phyloP scores from a whole-genome alignment of 2,888 invertebrate genomes.

The Synanthedon formicaeformis region DNA sequence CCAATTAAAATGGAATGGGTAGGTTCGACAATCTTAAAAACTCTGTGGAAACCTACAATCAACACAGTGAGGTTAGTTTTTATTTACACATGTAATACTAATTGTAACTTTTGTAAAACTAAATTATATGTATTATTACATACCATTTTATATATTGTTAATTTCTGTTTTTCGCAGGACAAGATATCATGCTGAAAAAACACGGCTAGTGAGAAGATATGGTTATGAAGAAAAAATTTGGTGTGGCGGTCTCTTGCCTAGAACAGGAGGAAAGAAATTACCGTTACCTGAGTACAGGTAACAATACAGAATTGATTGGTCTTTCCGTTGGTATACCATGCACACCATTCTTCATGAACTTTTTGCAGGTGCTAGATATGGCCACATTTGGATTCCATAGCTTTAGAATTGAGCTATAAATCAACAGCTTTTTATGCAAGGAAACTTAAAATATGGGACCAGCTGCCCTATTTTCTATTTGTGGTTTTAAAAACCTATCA shows the following conservation, averaged over 20 bases:
- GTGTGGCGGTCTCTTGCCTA: constrained; percentile 78
- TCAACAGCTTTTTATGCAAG: too few species aligned
- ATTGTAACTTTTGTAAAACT: background rate
- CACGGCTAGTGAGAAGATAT: constrained; percentile 74
- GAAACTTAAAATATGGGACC: too few species aligned
- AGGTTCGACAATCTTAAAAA: constrained; percentile 36
- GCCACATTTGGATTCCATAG: too few species aligned
- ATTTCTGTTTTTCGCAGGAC: constrained; percentile 28
- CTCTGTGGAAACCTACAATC: constrained; percentile 46
- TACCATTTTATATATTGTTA: background rate
- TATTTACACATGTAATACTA: background rate
- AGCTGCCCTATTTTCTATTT: too few species aligned
- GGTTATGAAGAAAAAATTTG: constrained; percentile 79
- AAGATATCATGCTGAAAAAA: constrained; percentile 74
- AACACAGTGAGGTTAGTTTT: constrained; percentile 48
- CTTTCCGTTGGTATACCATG: too few species aligned
- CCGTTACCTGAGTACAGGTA: constrained; percentile 77
- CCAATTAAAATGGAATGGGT: constrained; percentile 36
- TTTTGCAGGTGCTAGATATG: too few species aligned
- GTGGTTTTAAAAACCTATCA: too few species aligned
- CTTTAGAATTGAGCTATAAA: too few species aligned
- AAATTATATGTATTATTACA: too few species aligned
- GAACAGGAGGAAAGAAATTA: constrained; percentile 63
- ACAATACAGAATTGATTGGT: background rate
- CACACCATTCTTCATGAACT: too few species aligned